These are phyloP conservation scores for Hyles vespertilio DNA, from an alignment of 1,140 invertebrate genomes.

Conservation along the genomic window DNA sequence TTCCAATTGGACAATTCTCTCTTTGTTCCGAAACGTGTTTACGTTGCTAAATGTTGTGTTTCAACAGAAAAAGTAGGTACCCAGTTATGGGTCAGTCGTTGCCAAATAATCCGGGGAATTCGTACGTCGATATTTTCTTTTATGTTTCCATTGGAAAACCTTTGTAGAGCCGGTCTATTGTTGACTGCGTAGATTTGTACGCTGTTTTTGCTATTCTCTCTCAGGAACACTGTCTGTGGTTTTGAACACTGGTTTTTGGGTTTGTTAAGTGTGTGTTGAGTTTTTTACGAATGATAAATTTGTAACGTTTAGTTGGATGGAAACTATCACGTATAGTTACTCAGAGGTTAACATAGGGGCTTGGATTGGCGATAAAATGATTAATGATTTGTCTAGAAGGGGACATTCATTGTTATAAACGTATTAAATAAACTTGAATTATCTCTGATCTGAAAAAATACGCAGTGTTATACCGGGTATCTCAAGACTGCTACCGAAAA, in stretches of 20 bases:
- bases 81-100: constrained; percentile 26
- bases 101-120: constrained; percentile 36
- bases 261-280: neutral
- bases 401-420: no score
- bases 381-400: no score
- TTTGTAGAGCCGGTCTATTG: constrained; percentile 30
- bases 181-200: constrained; percentile 28
- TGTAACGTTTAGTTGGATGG: no score
- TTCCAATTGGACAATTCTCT: constrained; percentile 5
- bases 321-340: no score
- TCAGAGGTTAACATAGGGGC: no score
- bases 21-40: constrained; percentile 9
- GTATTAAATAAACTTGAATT: no score
- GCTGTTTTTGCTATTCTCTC: constrained; percentile 24
- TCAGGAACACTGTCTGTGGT: constrained; percentile 10
- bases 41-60: constrained; percentile 9
- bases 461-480: no score
- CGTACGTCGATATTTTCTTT: constrained; percentile 33
- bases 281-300: neutral
- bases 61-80: constrained; percentile 11
- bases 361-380: no score
- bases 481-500: no score
- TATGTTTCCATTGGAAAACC: constrained; percentile 39
- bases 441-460: no score
- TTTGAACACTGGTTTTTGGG: neutral